Conservation (phyloP, 2,797 vertebrate genomes). For the Valencia hispanica region DNA sequence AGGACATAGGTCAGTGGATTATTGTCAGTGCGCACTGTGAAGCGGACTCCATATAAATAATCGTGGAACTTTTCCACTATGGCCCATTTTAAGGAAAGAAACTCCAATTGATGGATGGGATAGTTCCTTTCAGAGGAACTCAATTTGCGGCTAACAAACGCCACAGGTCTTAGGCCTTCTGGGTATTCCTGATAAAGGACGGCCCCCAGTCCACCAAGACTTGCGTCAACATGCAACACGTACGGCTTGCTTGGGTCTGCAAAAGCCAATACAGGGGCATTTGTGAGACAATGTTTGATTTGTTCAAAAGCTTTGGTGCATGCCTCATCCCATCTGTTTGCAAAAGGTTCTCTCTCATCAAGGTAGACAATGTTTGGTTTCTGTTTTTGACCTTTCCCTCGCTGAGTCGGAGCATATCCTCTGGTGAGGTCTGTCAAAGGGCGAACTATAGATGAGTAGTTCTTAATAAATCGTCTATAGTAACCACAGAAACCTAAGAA, state of each 20-base stretch:
- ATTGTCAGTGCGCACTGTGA: neutral
- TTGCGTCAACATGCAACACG: neutral
- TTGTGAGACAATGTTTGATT: too few species aligned
- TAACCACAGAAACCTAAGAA: neutral
- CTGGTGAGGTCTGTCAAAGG: neutral
- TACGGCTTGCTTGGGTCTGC: too few species aligned
- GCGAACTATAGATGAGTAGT: neutral
- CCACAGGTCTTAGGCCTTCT: conserved; percentile 3
- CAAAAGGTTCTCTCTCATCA: neutral
- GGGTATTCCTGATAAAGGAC: conserved; percentile 9
- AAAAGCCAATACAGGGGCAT: too few species aligned
- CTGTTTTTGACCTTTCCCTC: neutral
- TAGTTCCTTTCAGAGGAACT: neutral
- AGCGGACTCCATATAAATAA: neutral
- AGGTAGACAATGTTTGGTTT: neutral
- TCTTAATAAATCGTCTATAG: neutral
- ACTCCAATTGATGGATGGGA: neutral
- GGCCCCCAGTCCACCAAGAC: neutral
- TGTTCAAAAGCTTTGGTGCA: neutral
- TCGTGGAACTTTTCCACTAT: conserved; percentile 4
- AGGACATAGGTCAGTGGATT: neutral
- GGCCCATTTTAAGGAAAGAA: conserved; percentile 6
- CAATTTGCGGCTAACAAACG: conserved; percentile 11
- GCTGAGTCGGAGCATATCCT: neutral
- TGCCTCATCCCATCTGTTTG: conserved; percentile 4